Conservation (phyloP, 2,888 invertebrate genomes). For the Euphydryas editha region DNA sequence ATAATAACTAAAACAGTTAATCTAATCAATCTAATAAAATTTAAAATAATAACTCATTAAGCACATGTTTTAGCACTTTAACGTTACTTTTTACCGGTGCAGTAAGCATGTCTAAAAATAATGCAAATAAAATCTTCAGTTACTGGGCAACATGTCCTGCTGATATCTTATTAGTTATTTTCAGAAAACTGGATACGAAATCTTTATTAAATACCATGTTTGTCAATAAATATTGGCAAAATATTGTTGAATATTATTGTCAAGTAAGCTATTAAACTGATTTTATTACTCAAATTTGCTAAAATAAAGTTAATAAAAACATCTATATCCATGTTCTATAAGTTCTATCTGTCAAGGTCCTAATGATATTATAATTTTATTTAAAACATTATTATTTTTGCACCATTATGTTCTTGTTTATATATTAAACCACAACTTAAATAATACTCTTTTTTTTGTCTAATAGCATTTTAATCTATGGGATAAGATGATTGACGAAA, state of each 20-base stretch:
- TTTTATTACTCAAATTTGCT: neutral
- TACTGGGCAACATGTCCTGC: conserved; percentile 51
- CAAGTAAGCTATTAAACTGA: conserved; percentile 46
- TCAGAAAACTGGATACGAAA: conserved; percentile 48
- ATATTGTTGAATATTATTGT: conserved; percentile 47
- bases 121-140: conserved; percentile 14
- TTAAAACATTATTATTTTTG: too few species aligned
- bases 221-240: conserved; percentile 56
- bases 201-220: conserved; percentile 52
- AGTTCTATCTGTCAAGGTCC: too few species aligned
- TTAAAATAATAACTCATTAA: too few species aligned
- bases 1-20: too few species aligned
- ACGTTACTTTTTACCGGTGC: neutral
- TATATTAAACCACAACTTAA: neutral
- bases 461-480: conserved; percentile 47
- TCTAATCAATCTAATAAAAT: too few species aligned
- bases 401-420: too few species aligned
- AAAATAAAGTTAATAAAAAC: too few species aligned
- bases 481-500: conserved; percentile 46
- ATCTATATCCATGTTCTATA: too few species aligned
- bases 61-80: neutral
- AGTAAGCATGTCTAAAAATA: conserved; percentile 16
- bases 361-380: too few species aligned
- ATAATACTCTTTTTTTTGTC: conserved; percentile 15
- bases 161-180: conserved; percentile 55